Evolutionary conservation across 2,888 invertebrate genomes (phyloP), one percentile per base, ranked within the genome.

Genomic region (Caenorhabditis imperialis): DNA sequence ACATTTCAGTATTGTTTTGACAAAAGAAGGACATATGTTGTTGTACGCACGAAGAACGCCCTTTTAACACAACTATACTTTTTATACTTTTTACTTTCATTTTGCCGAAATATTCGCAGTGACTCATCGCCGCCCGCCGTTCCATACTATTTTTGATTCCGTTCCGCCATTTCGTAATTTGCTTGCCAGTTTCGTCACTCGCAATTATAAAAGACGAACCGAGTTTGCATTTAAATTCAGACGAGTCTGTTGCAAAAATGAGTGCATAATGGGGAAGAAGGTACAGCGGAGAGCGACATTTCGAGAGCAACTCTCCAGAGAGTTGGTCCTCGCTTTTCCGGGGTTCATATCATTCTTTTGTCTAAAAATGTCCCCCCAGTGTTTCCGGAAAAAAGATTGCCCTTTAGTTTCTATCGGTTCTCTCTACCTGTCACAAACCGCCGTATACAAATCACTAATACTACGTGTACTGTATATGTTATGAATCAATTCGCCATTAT

Each of bases 261-360:
- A 51, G 57, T 51, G 57, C 44, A 50, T 67, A 67, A 67, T 65
- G 47, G 57, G 65, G 54, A 48, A n/a, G n/a, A n/a, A 38, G 57
- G 22, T 47, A 23, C 45, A 23, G 23, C 14, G n/a, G 23, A 47
- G 27, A 22, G 7, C 6, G 18, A 22, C 30, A 22, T 7, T 44
- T 35, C 20, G 37, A n/a, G n/a, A n/a, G 16, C 30, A 67, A 44
- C 35, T 50, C 67, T 51, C 67, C 30, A 27, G 67, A 50, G 67
- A 57, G n/a, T 47, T 47, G 5, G 45, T 47, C 45, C 16, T 27
- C 45, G 30, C n/a, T 10, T 25, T 23, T 23, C 25, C 27, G 14
- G 45, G 45, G 45, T 47, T 47, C 45, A 47, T 47, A 47, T 25
- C 45, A 47, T 23, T 47, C 45, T 47, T 47, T 30, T 30, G 7